These are phyloP conservation scores for Drosophila mimica DNA, from an alignment of 2,888 invertebrate genomes.

Conservation along the genomic window DNA sequence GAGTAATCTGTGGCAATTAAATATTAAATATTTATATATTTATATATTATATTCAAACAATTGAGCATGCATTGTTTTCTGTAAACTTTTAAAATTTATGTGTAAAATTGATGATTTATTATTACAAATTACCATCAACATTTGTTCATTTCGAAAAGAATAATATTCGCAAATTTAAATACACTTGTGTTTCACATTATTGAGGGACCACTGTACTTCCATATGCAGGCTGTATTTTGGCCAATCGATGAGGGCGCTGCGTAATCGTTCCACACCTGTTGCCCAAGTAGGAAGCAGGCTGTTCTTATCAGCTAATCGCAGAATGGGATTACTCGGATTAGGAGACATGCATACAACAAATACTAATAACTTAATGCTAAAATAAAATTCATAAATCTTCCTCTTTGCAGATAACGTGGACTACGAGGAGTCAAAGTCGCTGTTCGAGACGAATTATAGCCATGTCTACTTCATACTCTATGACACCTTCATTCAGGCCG, in stretches of 20 bases:
- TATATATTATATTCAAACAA: not conserved
- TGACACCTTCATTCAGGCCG: slow-evolving; percentile 96
- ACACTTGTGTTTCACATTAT: not conserved
- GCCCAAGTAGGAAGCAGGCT: slow-evolving; percentile 14
- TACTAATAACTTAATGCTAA: not conserved
- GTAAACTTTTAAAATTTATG: not conserved
- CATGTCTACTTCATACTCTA: slow-evolving; percentile 98
- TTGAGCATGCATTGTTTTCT: not conserved
- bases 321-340: slow-evolving; percentile 15
- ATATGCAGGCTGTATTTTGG: slow-evolving; percentile 19
- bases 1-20: not conserved
- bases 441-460: slow-evolving; percentile 97
- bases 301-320: slow-evolving; percentile 15
- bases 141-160: no score
- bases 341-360: not conserved
- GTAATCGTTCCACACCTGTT: slow-evolving; percentile 44
- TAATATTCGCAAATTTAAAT: not conserved
- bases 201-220: slow-evolving; percentile 5
- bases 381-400: not conserved
- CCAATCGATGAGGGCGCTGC: slow-evolving; percentile 34
- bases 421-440: slow-evolving; percentile 93
- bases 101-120: not conserved
- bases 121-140: no score
- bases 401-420: slow-evolving; percentile 93
- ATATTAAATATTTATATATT: no score